Percentiles rank a stretch among this genome's conserved stretches.
Conservation (phyloP, 2,888 invertebrate species). For the Tinea semifulvella region DNA sequence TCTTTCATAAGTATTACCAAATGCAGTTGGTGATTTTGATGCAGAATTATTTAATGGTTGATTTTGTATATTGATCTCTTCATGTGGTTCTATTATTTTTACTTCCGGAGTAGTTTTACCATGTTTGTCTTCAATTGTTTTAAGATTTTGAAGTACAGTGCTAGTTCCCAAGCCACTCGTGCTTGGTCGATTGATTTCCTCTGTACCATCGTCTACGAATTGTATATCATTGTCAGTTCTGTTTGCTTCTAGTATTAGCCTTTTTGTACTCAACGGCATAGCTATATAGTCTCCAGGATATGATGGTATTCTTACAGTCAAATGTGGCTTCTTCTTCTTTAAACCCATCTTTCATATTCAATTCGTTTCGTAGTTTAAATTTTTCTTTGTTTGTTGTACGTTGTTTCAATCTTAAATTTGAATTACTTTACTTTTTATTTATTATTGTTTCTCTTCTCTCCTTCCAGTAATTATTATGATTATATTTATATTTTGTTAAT, state of each 20-base stretch:
- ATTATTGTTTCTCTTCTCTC: no score
- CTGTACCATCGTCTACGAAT: conserved; percentile 30
- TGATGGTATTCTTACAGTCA: conserved; percentile 41
- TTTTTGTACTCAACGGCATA: conserved; percentile 42
- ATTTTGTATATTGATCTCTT: no score
- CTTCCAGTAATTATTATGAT: no score
- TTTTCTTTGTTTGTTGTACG: no score
- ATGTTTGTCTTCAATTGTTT: no score
- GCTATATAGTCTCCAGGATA: conserved; percentile 50
- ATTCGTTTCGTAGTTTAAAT: no score
- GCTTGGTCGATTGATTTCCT: not conserved
- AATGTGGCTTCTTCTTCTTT: conserved; percentile 49
- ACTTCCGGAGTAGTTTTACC: conserved; percentile 53
- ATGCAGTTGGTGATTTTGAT: not conserved
- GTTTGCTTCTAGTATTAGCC: conserved; percentile 31
- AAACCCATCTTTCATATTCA: conserved; percentile 26
- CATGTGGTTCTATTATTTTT: conserved; percentile 30
- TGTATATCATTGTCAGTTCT: conserved; percentile 27
- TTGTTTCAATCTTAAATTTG: no score
- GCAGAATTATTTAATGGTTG: no score
- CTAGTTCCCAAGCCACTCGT: not conserved
- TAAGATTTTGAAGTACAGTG: no score
- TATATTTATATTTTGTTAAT: no score
- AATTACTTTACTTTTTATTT: no score
- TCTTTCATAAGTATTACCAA: not conserved